phyloP scores from a whole-genome alignment of 1,140 invertebrate species.

The Aphelenchoides fujianensis region DNA sequence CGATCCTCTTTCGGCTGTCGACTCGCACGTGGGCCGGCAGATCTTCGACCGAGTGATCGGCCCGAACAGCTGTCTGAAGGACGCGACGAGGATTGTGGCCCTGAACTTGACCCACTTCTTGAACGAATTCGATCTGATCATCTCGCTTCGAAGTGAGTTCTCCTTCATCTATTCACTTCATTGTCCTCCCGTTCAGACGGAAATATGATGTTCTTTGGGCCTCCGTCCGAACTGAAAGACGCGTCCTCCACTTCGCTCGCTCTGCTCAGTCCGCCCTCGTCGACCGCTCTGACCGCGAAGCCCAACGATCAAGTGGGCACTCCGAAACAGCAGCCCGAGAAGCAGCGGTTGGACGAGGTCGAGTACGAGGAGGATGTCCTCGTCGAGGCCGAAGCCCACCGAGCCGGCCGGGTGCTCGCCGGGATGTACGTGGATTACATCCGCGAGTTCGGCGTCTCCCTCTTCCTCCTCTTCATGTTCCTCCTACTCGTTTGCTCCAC shows the following conservation, averaged over 20 bases:
- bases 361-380: conserved; percentile 50
- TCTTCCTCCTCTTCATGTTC: conserved; percentile 48
- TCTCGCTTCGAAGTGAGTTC: conserved; percentile 4
- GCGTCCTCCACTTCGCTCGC: conserved; percentile 40
- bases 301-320: too few relatives aligned
- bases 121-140: conserved; percentile 22
- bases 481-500: conserved; percentile 48
- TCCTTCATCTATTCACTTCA: conserved; percentile 15
- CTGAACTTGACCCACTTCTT: conserved; percentile 15
- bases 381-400: neutral
- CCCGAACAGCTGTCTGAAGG: conserved; percentile 53
- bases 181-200: conserved; percentile 12
- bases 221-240: conserved; percentile 30
- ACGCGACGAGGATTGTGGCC: conserved; percentile 49
- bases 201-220: neutral
- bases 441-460: conserved; percentile 50
- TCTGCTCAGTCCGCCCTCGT: conserved; percentile 41
- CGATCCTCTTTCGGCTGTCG: conserved; percentile 67
- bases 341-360: conserved; percentile 5
- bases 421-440: conserved; percentile 51
- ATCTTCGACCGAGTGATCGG: conserved; percentile 64
- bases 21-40: conserved; percentile 65
- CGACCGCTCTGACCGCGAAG: neutral
- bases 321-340: neutral
- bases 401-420: neutral